Evolutionary conservation across 35 echinoderm and acorn worm species (phyloP).

Genomic region (Ophioderma brevispina): DNA sequence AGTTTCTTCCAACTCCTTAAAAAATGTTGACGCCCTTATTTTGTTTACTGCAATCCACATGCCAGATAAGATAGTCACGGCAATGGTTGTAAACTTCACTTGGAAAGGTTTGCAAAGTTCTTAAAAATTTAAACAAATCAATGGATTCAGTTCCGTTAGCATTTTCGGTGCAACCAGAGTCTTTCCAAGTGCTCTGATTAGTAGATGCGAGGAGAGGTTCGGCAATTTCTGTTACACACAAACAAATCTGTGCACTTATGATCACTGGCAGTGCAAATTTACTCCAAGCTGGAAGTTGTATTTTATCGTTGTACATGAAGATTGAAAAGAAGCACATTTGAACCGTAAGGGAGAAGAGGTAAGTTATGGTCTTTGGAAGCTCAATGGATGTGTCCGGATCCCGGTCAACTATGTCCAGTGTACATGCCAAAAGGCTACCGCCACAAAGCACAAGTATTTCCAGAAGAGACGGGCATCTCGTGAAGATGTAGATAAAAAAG

Average conservation of each 20-base stretch:
- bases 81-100: background rate
- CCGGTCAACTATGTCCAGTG: too few relatives aligned
- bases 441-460: too few relatives aligned
- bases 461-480: too few relatives aligned
- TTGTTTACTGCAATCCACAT: background rate
- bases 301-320: background rate
- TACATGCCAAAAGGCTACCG: too few relatives aligned
- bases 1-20: too few relatives aligned
- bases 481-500: too few relatives aligned
- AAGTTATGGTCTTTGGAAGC: background rate
- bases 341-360: background rate
- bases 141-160: background rate
- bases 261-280: background rate
- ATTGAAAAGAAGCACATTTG: background rate
- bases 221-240: background rate
- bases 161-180: background rate
- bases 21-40: too few relatives aligned
- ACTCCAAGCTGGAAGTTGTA: background rate
- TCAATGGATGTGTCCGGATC: background rate
- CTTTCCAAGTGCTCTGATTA: background rate
- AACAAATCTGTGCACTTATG: background rate
- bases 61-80: background rate
- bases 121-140: background rate
- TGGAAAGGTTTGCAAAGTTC: background rate
- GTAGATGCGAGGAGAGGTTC: background rate